A percentile compares a stretch with the other conserved stretches of the same genome.
phyloP scores from a whole-genome alignment of 2,888 invertebrate genomes.

The Ormyrus rosae region DNA sequence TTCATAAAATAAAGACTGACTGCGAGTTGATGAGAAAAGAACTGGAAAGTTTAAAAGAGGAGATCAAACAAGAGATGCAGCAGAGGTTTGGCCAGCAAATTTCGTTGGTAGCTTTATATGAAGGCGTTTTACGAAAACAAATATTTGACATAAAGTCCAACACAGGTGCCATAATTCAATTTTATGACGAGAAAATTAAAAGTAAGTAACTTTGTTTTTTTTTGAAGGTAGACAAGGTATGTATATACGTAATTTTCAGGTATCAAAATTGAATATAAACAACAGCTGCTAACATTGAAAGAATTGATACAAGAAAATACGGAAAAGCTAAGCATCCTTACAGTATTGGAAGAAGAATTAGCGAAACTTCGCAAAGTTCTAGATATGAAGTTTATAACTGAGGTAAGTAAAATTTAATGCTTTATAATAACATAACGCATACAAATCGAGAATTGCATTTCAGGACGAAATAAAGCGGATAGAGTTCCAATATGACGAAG shows the following conservation, averaged over 20 bases:
- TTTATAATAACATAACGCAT: too few species aligned
- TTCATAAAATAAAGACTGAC: constrained; percentile 84
- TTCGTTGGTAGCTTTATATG: constrained; percentile 78
- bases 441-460: constrained; percentile 17
- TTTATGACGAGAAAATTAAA: constrained; percentile 75
- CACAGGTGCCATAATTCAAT: constrained; percentile 75
- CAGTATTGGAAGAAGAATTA: constrained; percentile 78
- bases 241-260: constrained; percentile 50
- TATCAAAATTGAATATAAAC: constrained; percentile 71
- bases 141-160: constrained; percentile 78
- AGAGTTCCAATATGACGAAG: constrained; percentile 70
- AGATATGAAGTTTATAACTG: constrained; percentile 61
- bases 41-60: constrained; percentile 79
- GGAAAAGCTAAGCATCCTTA: constrained; percentile 78
- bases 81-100: constrained; percentile 79
- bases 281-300: constrained; percentile 74
- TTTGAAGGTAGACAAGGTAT: neutral
- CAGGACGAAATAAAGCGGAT: constrained; percentile 67
- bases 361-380: constrained; percentile 75
- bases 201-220: constrained; percentile 64
- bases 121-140: constrained; percentile 78
- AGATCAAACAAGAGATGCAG: constrained; percentile 77
- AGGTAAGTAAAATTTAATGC: constrained; percentile 60
- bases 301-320: constrained; percentile 78
- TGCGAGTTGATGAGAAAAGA: constrained; percentile 81